Percentiles rank a stretch among this genome's conserved stretches.
These are phyloP conservation scores for Colostygia pectinataria DNA, from an alignment of 2,888 invertebrate species.

Conservation along the genomic window DNA sequence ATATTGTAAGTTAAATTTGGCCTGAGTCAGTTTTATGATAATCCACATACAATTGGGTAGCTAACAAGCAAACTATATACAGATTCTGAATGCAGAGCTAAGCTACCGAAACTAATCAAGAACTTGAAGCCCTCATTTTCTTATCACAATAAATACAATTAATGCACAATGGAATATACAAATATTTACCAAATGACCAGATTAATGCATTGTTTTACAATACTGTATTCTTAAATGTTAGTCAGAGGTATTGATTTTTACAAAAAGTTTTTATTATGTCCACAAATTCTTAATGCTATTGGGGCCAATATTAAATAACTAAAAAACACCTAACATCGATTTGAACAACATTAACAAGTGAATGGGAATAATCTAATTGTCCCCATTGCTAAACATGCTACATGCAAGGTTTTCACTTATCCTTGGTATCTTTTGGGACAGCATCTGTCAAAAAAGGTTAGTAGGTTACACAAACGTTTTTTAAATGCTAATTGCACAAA, in stretches of 20 bases:
- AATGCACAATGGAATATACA: background rate
- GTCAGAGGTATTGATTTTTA: conserved; percentile 32
- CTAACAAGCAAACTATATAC: background rate
- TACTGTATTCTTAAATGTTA: conserved; percentile 23
- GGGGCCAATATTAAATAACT: conserved; percentile 46
- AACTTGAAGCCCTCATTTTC: conserved; percentile 1
- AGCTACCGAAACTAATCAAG: conserved; percentile 2
- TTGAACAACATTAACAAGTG: conserved; percentile 35
- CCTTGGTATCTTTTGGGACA: conserved; percentile 33
- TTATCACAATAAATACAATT: conserved; percentile 3
- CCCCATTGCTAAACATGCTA: conserved; percentile 37
- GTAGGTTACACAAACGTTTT: conserved; percentile 36
- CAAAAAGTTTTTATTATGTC: conserved; percentile 33
- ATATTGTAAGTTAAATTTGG: no score
- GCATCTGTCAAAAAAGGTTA: conserved; percentile 54
- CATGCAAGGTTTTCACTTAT: conserved; percentile 48
- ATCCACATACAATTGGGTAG: no score
- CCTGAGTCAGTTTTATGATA: no score
- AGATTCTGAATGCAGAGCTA: background rate
- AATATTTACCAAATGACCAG: conserved; percentile 1
- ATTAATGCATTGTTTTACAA: conserved; percentile 28
- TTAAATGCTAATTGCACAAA: conserved; percentile 2
- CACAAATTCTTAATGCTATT: conserved; percentile 40
- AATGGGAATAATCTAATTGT: conserved; percentile 35
- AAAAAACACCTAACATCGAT: conserved; percentile 46